These are phyloP conservation scores for Trichopoda pennipes DNA, from an alignment of 2,888 invertebrate genomes.

Conservation along the genomic window DNA sequence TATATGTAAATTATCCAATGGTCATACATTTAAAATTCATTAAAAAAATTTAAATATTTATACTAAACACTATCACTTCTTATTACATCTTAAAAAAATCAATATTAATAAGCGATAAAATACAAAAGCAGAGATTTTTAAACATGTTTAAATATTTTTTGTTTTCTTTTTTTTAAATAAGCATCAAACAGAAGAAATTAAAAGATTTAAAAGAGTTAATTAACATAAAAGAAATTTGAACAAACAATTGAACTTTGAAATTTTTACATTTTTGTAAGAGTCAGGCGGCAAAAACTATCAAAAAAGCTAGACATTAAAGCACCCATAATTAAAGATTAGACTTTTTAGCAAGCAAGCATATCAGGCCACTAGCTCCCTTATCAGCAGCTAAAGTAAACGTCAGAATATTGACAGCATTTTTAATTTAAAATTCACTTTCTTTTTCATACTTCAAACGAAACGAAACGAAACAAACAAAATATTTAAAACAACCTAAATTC, in stretches of 20 bases:
- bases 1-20: no score
- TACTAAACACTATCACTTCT: no score
- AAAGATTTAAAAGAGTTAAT: constrained; percentile 4
- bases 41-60: no score
- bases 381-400: background rate
- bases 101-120: no score
- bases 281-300: background rate
- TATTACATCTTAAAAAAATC: no score
- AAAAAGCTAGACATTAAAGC: background rate
- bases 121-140: no score
- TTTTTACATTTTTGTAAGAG: background rate
- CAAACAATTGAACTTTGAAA: background rate
- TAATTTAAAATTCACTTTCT: constrained; percentile 36
- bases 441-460: constrained; percentile 6
- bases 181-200: background rate
- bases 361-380: background rate
- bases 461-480: background rate
- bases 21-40: no score
- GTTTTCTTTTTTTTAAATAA: no score
- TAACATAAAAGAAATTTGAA: constrained; percentile 45
- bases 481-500: no score
- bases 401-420: background rate
- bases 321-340: background rate
- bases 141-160: no score
- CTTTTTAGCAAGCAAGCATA: background rate